Percentiles rank a stretch among this genome's conserved stretches.
These are phyloP conservation scores for Pollenia labialis DNA, from an alignment of 2,888 invertebrate species.

Conservation along the genomic window DNA sequence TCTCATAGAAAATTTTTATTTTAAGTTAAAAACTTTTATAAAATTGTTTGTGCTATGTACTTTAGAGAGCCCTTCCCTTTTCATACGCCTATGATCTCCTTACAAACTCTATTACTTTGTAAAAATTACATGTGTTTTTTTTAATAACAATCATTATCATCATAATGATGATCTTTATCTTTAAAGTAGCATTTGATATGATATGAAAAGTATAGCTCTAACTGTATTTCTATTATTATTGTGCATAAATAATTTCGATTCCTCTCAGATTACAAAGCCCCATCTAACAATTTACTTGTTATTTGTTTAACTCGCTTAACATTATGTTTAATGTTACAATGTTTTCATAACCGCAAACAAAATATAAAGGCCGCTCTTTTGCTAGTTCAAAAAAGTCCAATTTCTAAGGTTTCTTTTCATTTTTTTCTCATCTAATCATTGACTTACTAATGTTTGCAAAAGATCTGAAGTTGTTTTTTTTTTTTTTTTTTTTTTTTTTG, in stretches of 20 bases:
- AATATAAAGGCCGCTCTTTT: conserved; percentile 18
- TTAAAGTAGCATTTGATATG: conserved; percentile 18
- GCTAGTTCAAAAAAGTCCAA: conserved; percentile 3
- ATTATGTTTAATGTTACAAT: conserved; percentile 20
- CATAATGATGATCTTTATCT: conserved; percentile 17
- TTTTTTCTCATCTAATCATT: conserved; percentile 16
- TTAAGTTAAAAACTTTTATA: too few species aligned
- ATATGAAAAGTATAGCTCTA: not conserved
- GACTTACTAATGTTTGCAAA: conserved; percentile 16
- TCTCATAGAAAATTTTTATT: too few species aligned
- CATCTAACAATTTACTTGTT: not conserved
- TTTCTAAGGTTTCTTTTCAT: conserved; percentile 53
- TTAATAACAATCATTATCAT: conserved; percentile 5
- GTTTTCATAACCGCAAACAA: conserved; percentile 41
- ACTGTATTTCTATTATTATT: not conserved
- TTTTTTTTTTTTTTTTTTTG: not conserved
- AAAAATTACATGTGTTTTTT: not conserved
- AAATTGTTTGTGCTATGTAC: too few species aligned
- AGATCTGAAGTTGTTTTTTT: conserved; percentile 48
- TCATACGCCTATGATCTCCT: too few species aligned
- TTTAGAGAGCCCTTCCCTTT: too few species aligned
- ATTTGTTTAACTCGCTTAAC: conserved; percentile 3
- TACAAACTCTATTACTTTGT: too few species aligned
- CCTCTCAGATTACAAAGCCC: not conserved
- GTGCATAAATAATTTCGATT: too few species aligned